A percentile compares a stretch with the other conserved stretches of the same genome.
phyloP scores from a whole-genome alignment of 2,113 vertebrate species.

The Azemiops feae region DNA sequence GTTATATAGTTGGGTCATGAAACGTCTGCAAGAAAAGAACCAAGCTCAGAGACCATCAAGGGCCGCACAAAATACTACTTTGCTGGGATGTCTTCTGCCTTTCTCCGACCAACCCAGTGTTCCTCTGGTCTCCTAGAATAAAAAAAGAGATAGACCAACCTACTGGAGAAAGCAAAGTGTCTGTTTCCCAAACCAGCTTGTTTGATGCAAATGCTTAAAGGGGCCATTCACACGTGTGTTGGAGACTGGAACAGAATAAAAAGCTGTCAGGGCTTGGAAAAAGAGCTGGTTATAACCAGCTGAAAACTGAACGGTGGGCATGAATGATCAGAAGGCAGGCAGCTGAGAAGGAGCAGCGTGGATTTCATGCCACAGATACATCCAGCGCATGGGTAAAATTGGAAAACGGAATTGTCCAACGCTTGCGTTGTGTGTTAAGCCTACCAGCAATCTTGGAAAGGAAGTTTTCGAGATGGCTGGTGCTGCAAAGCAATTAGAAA shows the following conservation, averaged over 20 bases:
- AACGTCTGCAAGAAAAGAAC: no score
- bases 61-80: neutral
- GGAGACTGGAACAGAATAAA: neutral
- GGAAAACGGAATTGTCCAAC: constrained; percentile 45
- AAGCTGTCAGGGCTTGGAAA: neutral
- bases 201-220: neutral
- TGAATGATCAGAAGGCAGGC: neutral
- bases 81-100: neutral
- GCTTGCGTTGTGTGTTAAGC: constrained; percentile 48
- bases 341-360: constrained; percentile 12
- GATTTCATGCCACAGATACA: constrained; percentile 27
- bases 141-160: neutral
- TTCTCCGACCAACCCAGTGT: neutral
- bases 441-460: neutral
- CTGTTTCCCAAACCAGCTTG: neutral
- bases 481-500: constrained; percentile 11
- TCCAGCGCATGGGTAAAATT: constrained; percentile 37
- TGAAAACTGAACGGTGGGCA: neutral
- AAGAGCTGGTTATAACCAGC: neutral
- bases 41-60: no score
- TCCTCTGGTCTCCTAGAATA: neutral
- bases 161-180: neutral
- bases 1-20: no score
- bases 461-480: neutral
- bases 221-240: neutral